Evolutionary conservation across 2,888 invertebrate species (phyloP), one percentile per base, ranked within the genome.

Genomic region (Eucera pruinosa): DNA sequence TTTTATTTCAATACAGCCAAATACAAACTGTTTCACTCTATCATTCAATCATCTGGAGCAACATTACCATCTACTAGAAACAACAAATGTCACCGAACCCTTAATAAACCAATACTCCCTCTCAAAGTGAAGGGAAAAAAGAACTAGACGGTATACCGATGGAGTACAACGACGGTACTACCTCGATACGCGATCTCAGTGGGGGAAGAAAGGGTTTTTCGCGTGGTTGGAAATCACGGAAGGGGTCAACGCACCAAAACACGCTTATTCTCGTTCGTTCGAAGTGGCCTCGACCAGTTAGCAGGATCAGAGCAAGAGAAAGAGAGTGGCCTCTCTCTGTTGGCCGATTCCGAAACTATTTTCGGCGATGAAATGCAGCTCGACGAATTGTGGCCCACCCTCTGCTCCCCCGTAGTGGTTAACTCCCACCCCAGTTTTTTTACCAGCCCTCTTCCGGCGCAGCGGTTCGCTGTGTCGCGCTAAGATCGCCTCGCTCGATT

Each of bases 181-280:
- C 5, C 13, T 7, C 9, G 62, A 64, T 52, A 30, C 27, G 39
- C 39, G 6, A 18, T 39, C 27, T 36, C n/a, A 13, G 1, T 1
- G 48, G 61, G 58, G 67, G 13, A 54, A 47, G 30, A 33, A 54
- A 64, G 39, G 27, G 58, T 52, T 66, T 79, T 76, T 72, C 75
- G 69, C 74, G 50, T 39, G 62, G 41, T 66, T 50, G 68, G 60
- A 64, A 69, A 79, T 77, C 74, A 27, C 61, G 82, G 54, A 55
- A 65, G 72, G 84, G 90, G 89, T 90, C 91, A 87, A 88, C 89
- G 91, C 86, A 89, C 91, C 89, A 90, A 90, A 90, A 90, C 89
- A 90, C 85, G 84, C 83, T 33, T 60, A 78, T 79, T 78, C 71
- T 79, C 65, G 75, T 71, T 68, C 65, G 57, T 67, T 64, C 61